A percentile compares a stretch with the other conserved stretches of the same genome.
phyloP scores from a whole-genome alignment of 1,140 invertebrate genomes.

The Scaptomyza montana region DNA sequence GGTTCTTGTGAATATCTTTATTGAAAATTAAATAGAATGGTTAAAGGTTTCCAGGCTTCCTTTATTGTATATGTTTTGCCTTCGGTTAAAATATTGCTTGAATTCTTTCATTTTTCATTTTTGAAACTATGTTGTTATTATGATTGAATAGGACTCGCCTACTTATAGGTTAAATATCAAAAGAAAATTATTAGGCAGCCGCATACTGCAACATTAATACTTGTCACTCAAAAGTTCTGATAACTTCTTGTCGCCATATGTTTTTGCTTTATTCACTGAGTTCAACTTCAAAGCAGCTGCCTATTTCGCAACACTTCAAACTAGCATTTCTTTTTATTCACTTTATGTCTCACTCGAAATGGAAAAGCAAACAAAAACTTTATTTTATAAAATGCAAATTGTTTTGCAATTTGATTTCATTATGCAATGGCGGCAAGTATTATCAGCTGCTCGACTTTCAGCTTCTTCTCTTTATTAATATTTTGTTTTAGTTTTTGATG shows the following conservation, averaged over 20 bases:
- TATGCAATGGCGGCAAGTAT: constrained; percentile 50
- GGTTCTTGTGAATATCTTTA: too few relatives aligned
- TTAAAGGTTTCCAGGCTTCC: too few relatives aligned
- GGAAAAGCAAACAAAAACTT: constrained; percentile 50
- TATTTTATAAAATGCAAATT: constrained; percentile 76
- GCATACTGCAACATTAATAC: too few relatives aligned
- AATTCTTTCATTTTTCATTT: too few relatives aligned
- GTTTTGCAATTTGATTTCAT: constrained; percentile 72
- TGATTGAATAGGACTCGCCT: too few relatives aligned
- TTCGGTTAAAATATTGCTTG: too few relatives aligned
- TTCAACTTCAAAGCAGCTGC: neutral
- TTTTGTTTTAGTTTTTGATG: constrained; percentile 24
- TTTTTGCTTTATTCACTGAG: neutral
- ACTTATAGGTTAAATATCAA: too few relatives aligned
- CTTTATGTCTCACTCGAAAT: neutral
- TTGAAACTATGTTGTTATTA: too few relatives aligned
- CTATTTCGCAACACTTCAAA: neutral
- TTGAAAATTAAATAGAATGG: too few relatives aligned
- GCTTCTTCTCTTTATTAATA: constrained; percentile 20
- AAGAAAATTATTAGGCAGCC: too few relatives aligned
- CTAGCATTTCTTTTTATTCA: constrained; percentile 1
- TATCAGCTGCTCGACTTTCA: constrained; percentile 50
- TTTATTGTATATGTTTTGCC: too few relatives aligned
- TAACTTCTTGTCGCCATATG: neutral
- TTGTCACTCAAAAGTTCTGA: too few relatives aligned